A percentile compares a stretch with the other conserved stretches of the same genome.
Evolutionary conservation across 2,113 vertebrate genomes (phyloP).

Genomic region (Ageneiosus marmoratus): DNA sequence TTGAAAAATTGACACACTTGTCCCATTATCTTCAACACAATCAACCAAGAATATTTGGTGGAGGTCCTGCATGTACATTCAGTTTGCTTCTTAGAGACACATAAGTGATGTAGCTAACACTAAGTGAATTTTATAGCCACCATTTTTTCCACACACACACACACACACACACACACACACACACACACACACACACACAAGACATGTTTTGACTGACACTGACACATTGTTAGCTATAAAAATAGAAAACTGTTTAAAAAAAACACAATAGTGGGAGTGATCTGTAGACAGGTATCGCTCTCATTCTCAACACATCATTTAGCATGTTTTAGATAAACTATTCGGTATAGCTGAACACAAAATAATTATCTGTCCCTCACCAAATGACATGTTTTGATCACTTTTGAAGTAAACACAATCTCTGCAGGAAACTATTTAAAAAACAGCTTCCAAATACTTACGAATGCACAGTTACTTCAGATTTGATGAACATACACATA

Average conservation of each 20-base stretch:
- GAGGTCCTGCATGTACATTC: neutral
- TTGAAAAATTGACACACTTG: neutral
- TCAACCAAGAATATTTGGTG: neutral
- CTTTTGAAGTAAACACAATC: neutral
- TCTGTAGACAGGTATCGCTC: neutral
- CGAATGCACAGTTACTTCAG: neutral
- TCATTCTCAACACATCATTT: neutral
- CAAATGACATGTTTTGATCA: neutral
- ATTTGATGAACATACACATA: neutral
- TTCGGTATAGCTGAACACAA: neutral
- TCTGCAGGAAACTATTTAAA: neutral
- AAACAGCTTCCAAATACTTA: neutral
- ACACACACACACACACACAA: neutral
- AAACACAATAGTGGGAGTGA: neutral
- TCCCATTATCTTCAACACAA: neutral
- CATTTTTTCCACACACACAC: neutral
- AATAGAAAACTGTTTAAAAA: constrained; percentile 15
- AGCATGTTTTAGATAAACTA: neutral
- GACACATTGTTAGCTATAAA: constrained; percentile 13
- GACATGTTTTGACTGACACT: constrained; percentile 3
- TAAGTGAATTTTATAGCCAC: neutral
- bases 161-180: neutral
- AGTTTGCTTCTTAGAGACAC: neutral
- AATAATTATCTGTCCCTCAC: neutral
- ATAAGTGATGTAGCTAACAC: neutral